Base-by-base conservation (phyloP, 2,797 vertebrate genomes). In the Odontamblyopus rebecca region DNA sequence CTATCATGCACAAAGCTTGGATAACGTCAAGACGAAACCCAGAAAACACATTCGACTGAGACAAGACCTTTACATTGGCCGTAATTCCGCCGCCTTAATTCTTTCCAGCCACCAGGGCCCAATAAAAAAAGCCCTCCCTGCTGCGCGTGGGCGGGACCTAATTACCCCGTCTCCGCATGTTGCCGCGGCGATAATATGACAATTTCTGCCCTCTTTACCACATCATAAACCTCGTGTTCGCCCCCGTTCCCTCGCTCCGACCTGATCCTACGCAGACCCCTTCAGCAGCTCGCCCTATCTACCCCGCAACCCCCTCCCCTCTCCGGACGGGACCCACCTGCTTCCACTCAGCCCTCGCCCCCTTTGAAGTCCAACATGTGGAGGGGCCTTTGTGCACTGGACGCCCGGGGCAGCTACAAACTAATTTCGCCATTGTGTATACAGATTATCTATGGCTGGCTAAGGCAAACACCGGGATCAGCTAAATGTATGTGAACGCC, bases 381-480 rank as follows among this genome's bases (percentile, higher is more conserved):
- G 81, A 83, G 80, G 32, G 32, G 85, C 87, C 82, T 70, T 32
- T 79, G 72, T 62, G 5, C 82, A 71, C 38, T 2, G 13, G 6
- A 27, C 2, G 83, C 91, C 76, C 15, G 1, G 6, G 79, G 88
- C 89, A 44, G 63, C 59, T 73, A 65, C 72, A 60, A 18, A 77
- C 86, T 86, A 86, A 88, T 89, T 89, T 89, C 80, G 30, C 85
- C 85, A 80, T 85, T 87, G 87, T 90, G 88, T 91, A 88, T 88
- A 88, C 87, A 89, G 90, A 90, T 91, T 88, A 91, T 87, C 88
- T 83, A 76, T 82, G 85, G 79, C 83, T 82, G 85, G 82, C 67
- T 89, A 91, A 90, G 85, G 78, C 90, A 92, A 93, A 93, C 89
- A 91, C 38, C 83, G 82, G 89, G 87, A 90, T 91, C 81, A 90